phyloP scores from a whole-genome alignment of 2,888 invertebrate genomes.

The Morpho achilles region DNA sequence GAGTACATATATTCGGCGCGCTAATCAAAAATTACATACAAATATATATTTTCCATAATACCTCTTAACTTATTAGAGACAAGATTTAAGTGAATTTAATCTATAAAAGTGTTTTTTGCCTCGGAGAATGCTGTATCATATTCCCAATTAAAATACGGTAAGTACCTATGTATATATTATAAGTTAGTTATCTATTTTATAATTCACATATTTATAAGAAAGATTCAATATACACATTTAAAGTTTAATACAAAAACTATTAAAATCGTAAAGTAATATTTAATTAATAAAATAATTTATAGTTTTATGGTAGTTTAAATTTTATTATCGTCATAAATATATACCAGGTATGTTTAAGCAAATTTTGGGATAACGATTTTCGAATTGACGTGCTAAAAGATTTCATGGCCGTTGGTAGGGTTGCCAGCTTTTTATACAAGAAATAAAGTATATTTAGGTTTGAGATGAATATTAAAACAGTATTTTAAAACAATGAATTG shows the following conservation, averaged over 20 bases:
- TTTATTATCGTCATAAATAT: too few relatives aligned
- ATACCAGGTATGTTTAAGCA: too few relatives aligned
- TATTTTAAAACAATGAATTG: too few relatives aligned
- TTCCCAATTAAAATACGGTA: slow-evolving; percentile 12
- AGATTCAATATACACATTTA: too few relatives aligned
- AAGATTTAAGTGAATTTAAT: not conserved
- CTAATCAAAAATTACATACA: slow-evolving; percentile 6
- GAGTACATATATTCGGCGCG: slow-evolving; percentile 32
- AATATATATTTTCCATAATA: not conserved
- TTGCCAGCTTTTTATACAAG: too few relatives aligned
- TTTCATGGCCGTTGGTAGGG: slow-evolving; percentile 38
- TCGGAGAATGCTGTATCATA: slow-evolving; percentile 4
- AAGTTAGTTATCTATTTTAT: not conserved
- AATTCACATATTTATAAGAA: not conserved
- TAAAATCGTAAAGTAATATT: too few relatives aligned
- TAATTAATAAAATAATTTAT: too few relatives aligned
- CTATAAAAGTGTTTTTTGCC: not conserved
- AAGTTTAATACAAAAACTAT: too few relatives aligned
- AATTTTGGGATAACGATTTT: slow-evolving; percentile 8
- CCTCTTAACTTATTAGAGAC: not conserved
- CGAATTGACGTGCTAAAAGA: slow-evolving; percentile 27
- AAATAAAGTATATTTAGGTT: too few relatives aligned
- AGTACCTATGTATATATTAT: slow-evolving; percentile 2
- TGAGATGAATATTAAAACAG: too few relatives aligned
- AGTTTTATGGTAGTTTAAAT: too few relatives aligned